Conservation (phyloP, 2,113 vertebrate species). For the Phalacrocorax carbo region DNA sequence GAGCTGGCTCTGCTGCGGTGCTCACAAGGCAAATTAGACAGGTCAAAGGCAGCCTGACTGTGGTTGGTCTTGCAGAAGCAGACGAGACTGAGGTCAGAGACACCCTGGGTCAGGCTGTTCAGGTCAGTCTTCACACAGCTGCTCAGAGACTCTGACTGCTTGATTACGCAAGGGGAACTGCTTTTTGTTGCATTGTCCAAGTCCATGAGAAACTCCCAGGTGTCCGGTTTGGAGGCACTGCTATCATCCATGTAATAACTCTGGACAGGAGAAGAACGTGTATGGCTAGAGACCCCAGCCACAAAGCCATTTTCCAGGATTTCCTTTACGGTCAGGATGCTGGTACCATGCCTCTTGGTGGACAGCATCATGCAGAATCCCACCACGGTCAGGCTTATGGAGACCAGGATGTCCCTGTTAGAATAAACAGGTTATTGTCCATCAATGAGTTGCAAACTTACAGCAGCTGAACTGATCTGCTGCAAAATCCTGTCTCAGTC, state of each 20-base stretch:
- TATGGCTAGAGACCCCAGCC: not conserved
- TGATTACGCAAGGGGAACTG: not conserved
- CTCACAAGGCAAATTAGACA: conserved; percentile 2
- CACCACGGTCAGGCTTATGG: not conserved
- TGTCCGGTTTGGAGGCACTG: not conserved
- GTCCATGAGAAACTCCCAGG: not conserved
- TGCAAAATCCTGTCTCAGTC: not conserved
- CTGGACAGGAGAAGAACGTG: not conserved
- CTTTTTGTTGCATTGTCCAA: not conserved
- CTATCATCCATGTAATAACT: not conserved
- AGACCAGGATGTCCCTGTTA: not conserved
- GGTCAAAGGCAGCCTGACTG: not conserved
- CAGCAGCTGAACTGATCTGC: not conserved
- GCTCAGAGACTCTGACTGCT: not conserved
- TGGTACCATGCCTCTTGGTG: not conserved
- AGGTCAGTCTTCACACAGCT: not conserved
- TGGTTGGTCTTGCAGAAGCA: conserved; percentile 35
- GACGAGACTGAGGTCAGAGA: not conserved
- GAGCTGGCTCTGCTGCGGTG: not conserved
- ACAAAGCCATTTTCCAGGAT: conserved; percentile 57
- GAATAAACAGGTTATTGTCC: not conserved
- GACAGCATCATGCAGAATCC: conserved; percentile 33
- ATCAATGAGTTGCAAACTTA: not conserved
- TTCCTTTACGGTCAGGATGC: conserved; percentile 26
- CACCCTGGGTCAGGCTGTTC: not conserved